Evolutionary conservation across 2,797 vertebrate species (phyloP).

Genomic region (Heliangelus exortis): DNA sequence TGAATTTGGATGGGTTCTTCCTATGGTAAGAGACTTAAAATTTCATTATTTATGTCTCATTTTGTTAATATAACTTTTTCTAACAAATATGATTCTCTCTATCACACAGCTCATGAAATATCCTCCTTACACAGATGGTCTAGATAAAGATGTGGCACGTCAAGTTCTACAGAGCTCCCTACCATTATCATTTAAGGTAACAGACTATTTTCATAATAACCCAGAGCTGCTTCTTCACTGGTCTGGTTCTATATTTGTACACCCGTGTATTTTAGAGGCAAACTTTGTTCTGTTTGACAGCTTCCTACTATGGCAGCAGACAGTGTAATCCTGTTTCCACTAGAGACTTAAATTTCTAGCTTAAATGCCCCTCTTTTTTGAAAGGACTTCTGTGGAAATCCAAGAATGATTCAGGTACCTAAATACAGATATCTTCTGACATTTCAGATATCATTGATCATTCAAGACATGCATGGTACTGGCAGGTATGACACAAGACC

Average conservation of each 20-base stretch:
- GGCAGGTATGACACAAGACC: not conserved
- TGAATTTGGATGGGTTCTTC: slow-evolving; percentile 54
- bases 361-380: not conserved
- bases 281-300: not conserved
- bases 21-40: slow-evolving; percentile 16
- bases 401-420: not conserved
- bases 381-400: not conserved
- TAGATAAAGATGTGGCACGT: slow-evolving; percentile 14
- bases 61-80: not conserved
- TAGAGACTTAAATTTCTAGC: not conserved
- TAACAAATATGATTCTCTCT: not conserved
- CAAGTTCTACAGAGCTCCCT: not conserved
- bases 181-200: fast-evolving
- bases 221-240: not conserved
- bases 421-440: not conserved
- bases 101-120: not conserved
- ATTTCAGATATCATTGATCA: not conserved
- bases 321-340: not conserved
- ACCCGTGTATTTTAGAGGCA: not conserved
- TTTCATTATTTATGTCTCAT: fast-evolving
- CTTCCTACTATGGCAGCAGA: not conserved
- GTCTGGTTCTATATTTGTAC: not conserved
- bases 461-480: not conserved
- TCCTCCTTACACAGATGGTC: not conserved
- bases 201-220: not conserved